These are phyloP conservation scores for Atrichornis clamosus DNA, from an alignment of 2,113 vertebrate species.

Conservation along the genomic window DNA sequence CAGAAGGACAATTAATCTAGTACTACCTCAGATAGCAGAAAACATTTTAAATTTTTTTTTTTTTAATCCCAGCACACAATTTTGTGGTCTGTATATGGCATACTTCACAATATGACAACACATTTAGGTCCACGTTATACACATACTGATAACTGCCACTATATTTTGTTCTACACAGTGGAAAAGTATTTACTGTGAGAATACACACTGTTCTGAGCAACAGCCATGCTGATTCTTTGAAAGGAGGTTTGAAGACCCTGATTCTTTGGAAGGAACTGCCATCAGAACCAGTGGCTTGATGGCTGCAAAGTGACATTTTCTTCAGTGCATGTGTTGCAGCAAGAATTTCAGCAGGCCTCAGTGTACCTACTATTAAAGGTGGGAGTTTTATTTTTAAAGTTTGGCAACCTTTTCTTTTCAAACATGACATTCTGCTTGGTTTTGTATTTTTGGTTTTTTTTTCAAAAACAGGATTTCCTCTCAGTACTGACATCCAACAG, in stretches of 20 bases:
- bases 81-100: neutral
- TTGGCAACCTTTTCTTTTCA: neutral
- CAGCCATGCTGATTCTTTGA: neutral
- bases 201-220: neutral
- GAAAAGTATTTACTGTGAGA: neutral
- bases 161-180: neutral
- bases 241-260: neutral
- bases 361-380: neutral
- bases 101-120: neutral
- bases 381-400: neutral
- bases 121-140: neutral
- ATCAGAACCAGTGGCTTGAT: neutral
- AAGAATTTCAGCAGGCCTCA: neutral
- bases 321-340: neutral
- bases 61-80: neutral
- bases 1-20: neutral
- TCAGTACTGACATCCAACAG: neutral
- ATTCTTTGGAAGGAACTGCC: neutral
- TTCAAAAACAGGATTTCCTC: neutral
- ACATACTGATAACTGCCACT: neutral
- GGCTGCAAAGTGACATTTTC: neutral
- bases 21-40: neutral
- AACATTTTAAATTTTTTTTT: neutral
- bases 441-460: neutral
- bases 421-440: neutral